phyloP scores from a whole-genome alignment of 2,888 invertebrate species.

The Tipula unca region DNA sequence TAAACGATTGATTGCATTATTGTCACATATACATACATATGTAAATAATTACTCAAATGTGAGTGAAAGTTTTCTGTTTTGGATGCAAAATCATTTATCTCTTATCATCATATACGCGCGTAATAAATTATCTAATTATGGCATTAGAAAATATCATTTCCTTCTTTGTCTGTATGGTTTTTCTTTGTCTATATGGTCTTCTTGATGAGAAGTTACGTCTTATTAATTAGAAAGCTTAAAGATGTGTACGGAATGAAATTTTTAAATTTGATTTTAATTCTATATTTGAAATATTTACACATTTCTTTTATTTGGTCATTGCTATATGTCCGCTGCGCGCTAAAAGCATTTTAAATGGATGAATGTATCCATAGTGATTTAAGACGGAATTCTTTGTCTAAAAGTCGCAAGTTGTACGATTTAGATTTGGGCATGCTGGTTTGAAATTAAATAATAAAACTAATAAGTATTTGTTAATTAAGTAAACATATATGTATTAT shows the following conservation, averaged over 20 bases:
- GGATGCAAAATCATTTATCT: background rate
- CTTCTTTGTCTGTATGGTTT: background rate
- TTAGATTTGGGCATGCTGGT: background rate
- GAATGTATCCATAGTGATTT: background rate
- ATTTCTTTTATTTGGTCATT: background rate
- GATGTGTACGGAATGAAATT: background rate
- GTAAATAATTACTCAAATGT: background rate
- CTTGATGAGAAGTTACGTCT: background rate
- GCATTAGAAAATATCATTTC: background rate
- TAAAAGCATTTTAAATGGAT: background rate
- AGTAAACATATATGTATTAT: too few species aligned
- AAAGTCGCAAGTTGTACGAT: background rate
- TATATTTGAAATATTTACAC: background rate
- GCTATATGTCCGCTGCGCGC: background rate
- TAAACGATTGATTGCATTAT: background rate
- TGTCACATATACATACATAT: background rate
- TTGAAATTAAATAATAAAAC: background rate
- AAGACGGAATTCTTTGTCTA: background rate
- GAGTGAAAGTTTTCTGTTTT: background rate
- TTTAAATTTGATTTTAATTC: background rate
- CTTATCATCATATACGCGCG: background rate
- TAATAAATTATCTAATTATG: conserved; percentile 8
- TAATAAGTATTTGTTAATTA: too few species aligned
- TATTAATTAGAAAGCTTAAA: background rate
- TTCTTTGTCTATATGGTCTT: background rate